Evolutionary conservation across 2,888 invertebrate species (phyloP), one percentile per base, ranked within the genome.

Genomic region (Philhelius pedissequus): DNA sequence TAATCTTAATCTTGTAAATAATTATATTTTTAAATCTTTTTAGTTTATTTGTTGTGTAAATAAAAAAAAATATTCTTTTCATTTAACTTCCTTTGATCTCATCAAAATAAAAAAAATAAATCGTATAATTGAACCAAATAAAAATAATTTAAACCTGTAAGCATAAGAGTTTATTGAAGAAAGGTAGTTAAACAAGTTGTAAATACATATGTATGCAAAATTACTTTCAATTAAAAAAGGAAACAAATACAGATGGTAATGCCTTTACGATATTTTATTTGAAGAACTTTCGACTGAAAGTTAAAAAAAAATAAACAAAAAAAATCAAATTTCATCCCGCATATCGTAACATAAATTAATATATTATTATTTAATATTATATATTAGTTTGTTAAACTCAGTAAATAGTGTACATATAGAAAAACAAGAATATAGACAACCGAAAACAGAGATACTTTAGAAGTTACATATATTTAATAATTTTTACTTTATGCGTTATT

Each of bases 1-100:
- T 71, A 77, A 81, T 81, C 81, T 86, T 81, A 86, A 69, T 77
- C 81, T 68, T 86, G 86, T 86, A 86, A 35, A 86, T 81, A 86
- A 54, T 35, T 58, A 35, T 60, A 79, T 66, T 38, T 45, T 48
- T 75, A 27, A 27, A 11, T 13, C 1, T 48, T 83, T 56, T 35
- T 20, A 32, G 20, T 56, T 56, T 56, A 35, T 79, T 69, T 60
- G 25, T 78, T 64, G 18, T 54, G 48, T 75, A 68, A 68, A 74
- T 69, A 70, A 18, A 60, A 70, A 18, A 60, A 25, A 32, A 5
- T 62, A 25, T 58, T 77, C 15, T 70, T n/a, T 48, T 25, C 15
- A 54, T 66, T 54, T 62, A 77, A 86, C 76, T 86, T 77, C 81
- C 73, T 86, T 81, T 86, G 86, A 86, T 86, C 86, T 86, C 86